Base-by-base conservation (phyloP, 2,797 vertebrate genomes). In the Lagodon rhomboides region DNA sequence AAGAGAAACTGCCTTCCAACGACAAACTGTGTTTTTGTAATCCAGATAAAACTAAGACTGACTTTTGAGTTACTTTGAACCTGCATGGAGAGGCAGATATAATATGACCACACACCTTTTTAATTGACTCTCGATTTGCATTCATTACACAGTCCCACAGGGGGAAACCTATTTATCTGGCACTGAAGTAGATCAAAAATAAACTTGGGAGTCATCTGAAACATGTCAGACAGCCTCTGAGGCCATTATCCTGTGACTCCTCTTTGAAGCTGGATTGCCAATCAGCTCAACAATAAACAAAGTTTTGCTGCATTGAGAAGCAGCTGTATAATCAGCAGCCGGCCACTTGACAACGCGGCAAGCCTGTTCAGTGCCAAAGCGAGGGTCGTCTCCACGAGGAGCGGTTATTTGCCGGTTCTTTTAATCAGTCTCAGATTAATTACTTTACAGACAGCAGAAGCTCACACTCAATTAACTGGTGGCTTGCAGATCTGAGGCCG, bases 361-460 rank as follows among this genome's bases (percentile, higher is more conserved):
- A 16, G 77, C 61, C 71, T 72, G 82, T 74, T 86, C 76, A 60
- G 25, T 77, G 88, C 77, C 87, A 62, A 77, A 61, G 62, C 75
- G 51, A 77, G 84, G 83, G 83, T 87, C 25, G 13, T 82, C 80
- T 80, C 80, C 85, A 41, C 12, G 38, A 86, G 83, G 88, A 73
- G 79, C 27, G 30, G 43, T 85, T 73, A 85, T 81, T 38, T 86
- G 85, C 84, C 66, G 47, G 71, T 60, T 83, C 85, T 85, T 88
- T 91, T 94, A 94, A 94, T 95, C 89, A 94, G 67, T 38, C 80
- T 63, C 79, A 82, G 85, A 94, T 91, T 93, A 94, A 94, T 94
- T 91, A 90, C 87, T 89, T 75, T 67, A 72, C 79, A 85, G 72
- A 84, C 68, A 70, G 76, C 78, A 77, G 86, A 89, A 90, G 87